Conservation (phyloP, 2,888 invertebrate genomes). For the Drosophila greeni region DNA sequence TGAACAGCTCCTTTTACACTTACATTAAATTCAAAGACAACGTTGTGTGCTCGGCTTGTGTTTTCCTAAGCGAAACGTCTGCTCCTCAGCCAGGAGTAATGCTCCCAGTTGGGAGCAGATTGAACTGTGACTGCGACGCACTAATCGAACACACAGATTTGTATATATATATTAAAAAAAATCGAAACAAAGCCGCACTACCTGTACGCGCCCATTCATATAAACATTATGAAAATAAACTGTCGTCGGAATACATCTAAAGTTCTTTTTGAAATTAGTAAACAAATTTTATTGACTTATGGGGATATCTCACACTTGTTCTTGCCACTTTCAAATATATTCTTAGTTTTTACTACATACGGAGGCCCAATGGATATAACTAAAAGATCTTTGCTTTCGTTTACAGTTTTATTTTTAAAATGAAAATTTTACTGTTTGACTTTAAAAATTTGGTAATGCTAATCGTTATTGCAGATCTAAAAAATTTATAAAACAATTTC, state of each 20-base stretch:
- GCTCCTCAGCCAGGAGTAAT: conserved; percentile 1
- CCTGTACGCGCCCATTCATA: conserved; percentile 33
- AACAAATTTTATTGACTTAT: too few species aligned
- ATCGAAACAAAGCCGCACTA: conserved; percentile 33
- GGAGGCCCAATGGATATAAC: neutral
- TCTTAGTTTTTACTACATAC: neutral
- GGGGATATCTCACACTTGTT: neutral
- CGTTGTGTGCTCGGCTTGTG: conserved; percentile 41
- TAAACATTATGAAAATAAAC: conserved; percentile 45
- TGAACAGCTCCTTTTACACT: conserved; percentile 47
- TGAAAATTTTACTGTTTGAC: conserved; percentile 14
- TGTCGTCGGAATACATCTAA: conserved; percentile 31
- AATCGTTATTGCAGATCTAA: conserved; percentile 32
- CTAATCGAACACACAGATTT: conserved; percentile 42
- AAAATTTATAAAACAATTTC: conserved; percentile 29
- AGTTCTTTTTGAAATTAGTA: neutral
- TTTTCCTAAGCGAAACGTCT: conserved; percentile 20
- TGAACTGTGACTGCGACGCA: conserved; percentile 6
- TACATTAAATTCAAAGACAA: conserved; percentile 41
- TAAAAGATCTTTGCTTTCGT: neutral
- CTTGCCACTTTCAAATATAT: neutral
- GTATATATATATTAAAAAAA: conserved; percentile 40
- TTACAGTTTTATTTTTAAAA: conserved; percentile 28
- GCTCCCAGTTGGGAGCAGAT: conserved; percentile 10
- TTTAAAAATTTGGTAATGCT: conserved; percentile 25